Base-by-base conservation (phyloP, 2,113 vertebrate genomes). In the Halichoeres trimaculatus region DNA sequence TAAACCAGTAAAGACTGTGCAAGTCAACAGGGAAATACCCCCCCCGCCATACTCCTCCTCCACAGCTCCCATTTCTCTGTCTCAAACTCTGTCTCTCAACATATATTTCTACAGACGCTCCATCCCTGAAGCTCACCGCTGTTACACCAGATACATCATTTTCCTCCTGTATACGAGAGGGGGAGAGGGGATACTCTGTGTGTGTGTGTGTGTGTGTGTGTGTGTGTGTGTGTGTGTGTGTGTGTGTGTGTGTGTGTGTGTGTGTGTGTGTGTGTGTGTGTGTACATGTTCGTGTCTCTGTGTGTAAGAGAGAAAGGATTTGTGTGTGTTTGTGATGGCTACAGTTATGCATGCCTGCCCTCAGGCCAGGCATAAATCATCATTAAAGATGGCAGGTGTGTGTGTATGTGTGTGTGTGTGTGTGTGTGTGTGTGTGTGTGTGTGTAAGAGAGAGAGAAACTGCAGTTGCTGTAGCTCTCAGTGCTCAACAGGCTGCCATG, bases 301-400 rank as follows among this genome's bases (percentile, higher is more conserved):
- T 71, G 70, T 68, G 78, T 48, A 70, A 75, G 54, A 85, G 66
- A 59, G 71, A 52, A 73, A 76, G 67, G n/a, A 61, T 87, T 56
- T 83, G 70, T 81, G 85, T 78, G 80, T 87, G 74, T 83, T 74
- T 90, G 70, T 75, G 78, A 78, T 69, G 84, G 80, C 87, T 71
- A 70, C 89, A 81, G 88, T 89, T 90, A 84, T 88, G 91, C 91
- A 86, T 85, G 87, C 84, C 76, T 84, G 88, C 80, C 78, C 83
- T 88, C 74, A 75, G 74, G 64, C 88, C 0, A 55, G 62, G 77
- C 81, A 93, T 93, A 92, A 91, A 93, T 92, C 90, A 91, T 88
- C 86, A 89, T 93, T 91, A 92, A 78, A 84, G 86, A 83, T 91
- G 88, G 87, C 91, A 91, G 85, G 69, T 81, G 74, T 87, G 90